Conservation (phyloP, 2,797 vertebrate genomes). For the Rhabdophis nuchalis region DNA sequence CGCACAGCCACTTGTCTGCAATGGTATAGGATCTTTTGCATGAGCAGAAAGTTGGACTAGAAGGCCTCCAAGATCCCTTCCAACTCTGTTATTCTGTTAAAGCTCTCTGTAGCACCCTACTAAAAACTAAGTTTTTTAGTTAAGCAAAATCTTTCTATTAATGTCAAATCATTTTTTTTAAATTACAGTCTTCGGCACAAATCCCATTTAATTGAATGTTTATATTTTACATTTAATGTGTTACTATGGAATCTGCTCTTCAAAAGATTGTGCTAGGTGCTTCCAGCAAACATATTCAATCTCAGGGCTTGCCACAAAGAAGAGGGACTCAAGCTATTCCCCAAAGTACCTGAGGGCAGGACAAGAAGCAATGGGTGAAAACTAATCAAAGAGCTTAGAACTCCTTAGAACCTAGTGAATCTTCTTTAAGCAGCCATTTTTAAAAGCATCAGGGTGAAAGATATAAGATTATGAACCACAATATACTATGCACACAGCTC, state of each 20-base stretch:
- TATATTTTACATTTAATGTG: background rate
- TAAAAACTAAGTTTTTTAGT: background rate
- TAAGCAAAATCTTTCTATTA: background rate
- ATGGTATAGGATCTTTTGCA: background rate
- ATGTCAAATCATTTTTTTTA: background rate
- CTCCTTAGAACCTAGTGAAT: no score
- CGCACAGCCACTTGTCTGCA: background rate
- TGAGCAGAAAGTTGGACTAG: background rate
- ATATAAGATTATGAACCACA: background rate
- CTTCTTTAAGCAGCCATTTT: slow-evolving; percentile 32
- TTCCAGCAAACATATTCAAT: slow-evolving; percentile 13
- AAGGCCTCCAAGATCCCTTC: background rate
- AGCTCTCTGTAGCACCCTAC: background rate
- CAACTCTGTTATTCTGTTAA: background rate
- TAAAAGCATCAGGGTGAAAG: slow-evolving; percentile 11
- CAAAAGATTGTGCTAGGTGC: accelerated
- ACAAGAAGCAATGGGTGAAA: no score
- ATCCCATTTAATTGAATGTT: background rate
- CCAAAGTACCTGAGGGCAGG: no score
- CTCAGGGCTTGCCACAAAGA: no score
- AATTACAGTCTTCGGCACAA: background rate
- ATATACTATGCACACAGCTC: background rate
- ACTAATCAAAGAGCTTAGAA: no score
- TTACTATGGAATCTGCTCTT: background rate
- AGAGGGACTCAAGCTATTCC: no score